Base-by-base conservation (phyloP, 2,797 vertebrate species). In the Protosalanx chinensis region DNA sequence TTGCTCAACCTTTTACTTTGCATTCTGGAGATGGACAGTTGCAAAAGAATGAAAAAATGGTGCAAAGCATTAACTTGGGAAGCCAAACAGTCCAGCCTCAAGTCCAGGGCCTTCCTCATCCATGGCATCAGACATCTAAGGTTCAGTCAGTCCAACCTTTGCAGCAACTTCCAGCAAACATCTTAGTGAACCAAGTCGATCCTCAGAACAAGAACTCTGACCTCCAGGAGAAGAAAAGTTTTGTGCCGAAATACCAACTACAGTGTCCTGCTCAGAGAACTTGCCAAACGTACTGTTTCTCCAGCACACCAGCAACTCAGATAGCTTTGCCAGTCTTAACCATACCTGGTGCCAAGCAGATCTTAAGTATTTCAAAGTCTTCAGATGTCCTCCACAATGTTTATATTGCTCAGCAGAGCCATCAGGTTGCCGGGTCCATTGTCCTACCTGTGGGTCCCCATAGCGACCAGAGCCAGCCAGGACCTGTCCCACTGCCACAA, bases 231-330 rank as follows among this genome's bases (percentile, higher is more conserved):
- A 89, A 83, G 53, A 90, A 85, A 76, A 78, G 72, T 77, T 96
- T 95, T 88, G 92, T 95, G 88, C 98, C 98, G 3, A 98, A 97
- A 87, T 99, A 99, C 83, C 96, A 99, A 15, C 85, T 99, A 65
- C 93, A 93, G 57, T 93, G 93, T 89, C 91, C 92, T 41, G 81
- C 90, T 4, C 75, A 92, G 7, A 90, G 93, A 84, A 62, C 92
- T 72, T 88, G 89, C 83, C 93, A 95, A 77, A 86, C 93, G 2
- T 93, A 92, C 77, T 79, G 89, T 20, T 91, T 91, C 76, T 84
- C 93, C 82, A 85, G 86, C 72, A 86, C 90, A 67, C 87, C 91
- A 68, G 85, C 88, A 69, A 83, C 89, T 73, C 92, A 85, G 80
- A 86, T 86, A 49, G 81, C 91, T 70, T 82, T 93, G 79, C 90